Percentiles rank a stretch among this genome's conserved stretches.
Conservation (phyloP, 2,113 vertebrate genomes). For the Notothenia coriiceps region DNA sequence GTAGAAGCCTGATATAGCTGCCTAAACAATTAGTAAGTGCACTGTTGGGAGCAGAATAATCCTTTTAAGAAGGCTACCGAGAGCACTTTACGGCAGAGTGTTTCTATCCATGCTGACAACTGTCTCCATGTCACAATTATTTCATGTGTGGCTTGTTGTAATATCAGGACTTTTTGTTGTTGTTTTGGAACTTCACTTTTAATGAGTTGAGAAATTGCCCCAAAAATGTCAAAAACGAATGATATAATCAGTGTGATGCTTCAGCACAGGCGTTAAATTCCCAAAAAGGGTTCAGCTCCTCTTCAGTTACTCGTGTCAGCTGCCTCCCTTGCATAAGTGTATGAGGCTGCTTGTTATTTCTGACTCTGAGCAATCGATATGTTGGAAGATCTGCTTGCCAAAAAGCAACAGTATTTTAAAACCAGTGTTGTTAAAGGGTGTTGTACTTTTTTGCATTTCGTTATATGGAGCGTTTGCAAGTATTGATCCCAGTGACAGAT, state of each 20-base stretch:
- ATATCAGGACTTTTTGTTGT: not conserved
- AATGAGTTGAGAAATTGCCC: constrained; percentile 12
- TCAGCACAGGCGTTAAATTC: constrained; percentile 26
- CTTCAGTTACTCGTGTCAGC: constrained; percentile 22
- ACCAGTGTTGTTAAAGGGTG: constrained; percentile 16
- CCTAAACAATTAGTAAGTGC: constrained; percentile 69
- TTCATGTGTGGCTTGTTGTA: constrained; percentile 37
- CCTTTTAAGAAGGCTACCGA: constrained; percentile 55
- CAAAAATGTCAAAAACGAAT: constrained; percentile 22
- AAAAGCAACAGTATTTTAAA: constrained; percentile 35
- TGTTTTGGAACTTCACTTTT: not conserved
- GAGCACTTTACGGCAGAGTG: constrained; percentile 35
- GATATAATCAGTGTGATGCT: constrained; percentile 2
- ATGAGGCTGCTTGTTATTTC: constrained; percentile 54
- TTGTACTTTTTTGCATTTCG: constrained; percentile 19
- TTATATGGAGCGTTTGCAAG: constrained; percentile 19
- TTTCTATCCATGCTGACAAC: constrained; percentile 49
- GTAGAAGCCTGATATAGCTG: constrained; percentile 55
- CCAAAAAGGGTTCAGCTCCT: constrained; percentile 12
- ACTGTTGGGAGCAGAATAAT: constrained; percentile 67
- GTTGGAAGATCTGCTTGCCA: constrained; percentile 27
- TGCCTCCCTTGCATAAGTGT: constrained; percentile 49
- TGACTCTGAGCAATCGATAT: constrained; percentile 50
- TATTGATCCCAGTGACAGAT: constrained; percentile 50
- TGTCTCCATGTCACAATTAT: constrained; percentile 46